Base-by-base conservation (phyloP, 2,797 vertebrate genomes). In the Peromyscus attwateri region DNA sequence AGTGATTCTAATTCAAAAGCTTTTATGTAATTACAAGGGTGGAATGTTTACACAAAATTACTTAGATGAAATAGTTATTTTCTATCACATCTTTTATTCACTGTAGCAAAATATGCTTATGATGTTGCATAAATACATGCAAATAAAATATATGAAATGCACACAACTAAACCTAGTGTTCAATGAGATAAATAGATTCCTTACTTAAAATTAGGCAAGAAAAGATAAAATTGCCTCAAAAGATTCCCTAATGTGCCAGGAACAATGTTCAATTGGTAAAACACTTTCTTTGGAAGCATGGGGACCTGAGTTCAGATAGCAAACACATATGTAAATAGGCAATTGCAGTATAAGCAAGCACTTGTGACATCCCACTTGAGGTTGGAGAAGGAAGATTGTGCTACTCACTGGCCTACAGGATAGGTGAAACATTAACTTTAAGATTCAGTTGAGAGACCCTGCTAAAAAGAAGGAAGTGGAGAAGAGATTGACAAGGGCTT, bases 41-140 rank as follows among this genome's bases (percentile, higher is more conserved):
- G 17, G 1, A 43, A 62, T 87, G 29, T 80, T 96, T 94, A 62
- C 6, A 66, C 62, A 49, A 87, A 94, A 89, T 6, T 6, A 66
- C 60, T 91, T 91, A 87, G 62, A 70, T 77, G 34, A 79, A 95
- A 73, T 97, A 85, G 80, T 96, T 68, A 90, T 97, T 95, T 94
- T 97, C 97, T 98, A 98, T 98, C 97, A 60, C 96, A 97, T 98
- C 97, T 98, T 98, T 98, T 89, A 96, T 93, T 91, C 96, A 98
- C 97, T 98, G 98, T 98, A 97, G 98, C 98, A 94, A 98, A 83
- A 96, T 70, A 92, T 96, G 96, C 96, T 84, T 92, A 97, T 97
- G 82, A 97, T 77, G 94, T 98, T 96, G 66, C 77, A 97, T 80
- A 98, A 97, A 98, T 97, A 89, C 97, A 95, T 60, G 29, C 64